phyloP scores from a whole-genome alignment of 1,140 invertebrate genomes.

The Diuraphis noxia region DNA sequence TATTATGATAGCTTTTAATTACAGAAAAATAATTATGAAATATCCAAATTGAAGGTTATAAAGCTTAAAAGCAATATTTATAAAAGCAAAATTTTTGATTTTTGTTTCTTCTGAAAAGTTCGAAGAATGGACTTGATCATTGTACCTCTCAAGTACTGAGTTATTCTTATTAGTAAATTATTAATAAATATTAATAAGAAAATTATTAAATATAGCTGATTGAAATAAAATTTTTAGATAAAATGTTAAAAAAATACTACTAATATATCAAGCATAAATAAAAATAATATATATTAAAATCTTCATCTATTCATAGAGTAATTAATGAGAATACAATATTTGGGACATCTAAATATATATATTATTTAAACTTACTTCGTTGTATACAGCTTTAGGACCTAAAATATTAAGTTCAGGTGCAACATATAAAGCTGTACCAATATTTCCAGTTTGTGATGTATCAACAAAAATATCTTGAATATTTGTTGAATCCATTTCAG shows the following conservation, averaged over 20 bases:
- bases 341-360: background rate
- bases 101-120: too few species aligned
- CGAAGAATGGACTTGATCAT: too few species aligned
- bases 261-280: background rate
- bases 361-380: conserved; percentile 62
- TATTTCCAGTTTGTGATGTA: conserved; percentile 75
- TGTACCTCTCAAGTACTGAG: too few species aligned
- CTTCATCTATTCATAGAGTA: background rate
- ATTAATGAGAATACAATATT: background rate
- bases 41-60: too few species aligned
- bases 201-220: background rate
- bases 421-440: conserved; percentile 92
- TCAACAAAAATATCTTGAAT: conserved; percentile 56
- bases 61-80: too few species aligned
- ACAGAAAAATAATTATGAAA: too few species aligned
- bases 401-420: conserved; percentile 81
- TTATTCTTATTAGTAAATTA: background rate
- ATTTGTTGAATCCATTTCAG: conserved; percentile 15
- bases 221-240: too few species aligned
- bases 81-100: too few species aligned
- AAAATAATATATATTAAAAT: background rate
- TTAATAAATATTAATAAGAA: background rate
- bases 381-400: conserved; percentile 72
- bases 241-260: too few species aligned
- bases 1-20: too few species aligned